Evolutionary conservation across 2,888 invertebrate species (phyloP), one percentile per base, ranked within the genome.

Genomic region (Rhagonycha lutea): DNA sequence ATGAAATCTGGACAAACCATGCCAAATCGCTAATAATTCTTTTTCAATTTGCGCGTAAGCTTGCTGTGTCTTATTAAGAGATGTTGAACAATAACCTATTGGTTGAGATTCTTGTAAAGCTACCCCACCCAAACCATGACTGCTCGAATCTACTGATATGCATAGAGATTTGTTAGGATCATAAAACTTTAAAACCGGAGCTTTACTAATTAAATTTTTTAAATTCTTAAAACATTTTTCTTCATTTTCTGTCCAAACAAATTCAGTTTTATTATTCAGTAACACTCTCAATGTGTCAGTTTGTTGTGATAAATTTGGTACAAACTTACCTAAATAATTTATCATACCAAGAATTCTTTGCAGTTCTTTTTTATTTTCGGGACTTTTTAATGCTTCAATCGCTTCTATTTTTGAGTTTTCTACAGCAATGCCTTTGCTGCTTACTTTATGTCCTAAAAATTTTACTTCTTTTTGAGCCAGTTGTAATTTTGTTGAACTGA

Each of bases 401-500:
- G 78, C 72, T 67, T 68, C 68, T 14, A 76, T 62, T 72, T 78
- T 78, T 5, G 5, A 10, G 11, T 14, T 10, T 28, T 78, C 77
- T 12, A 79, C 68, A 65, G 62, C 26, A 61, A 82, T 76, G 14
- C 83, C 83, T 4, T 79, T 61, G 14, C 72, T 76, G 23, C 74
- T 73, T 26, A 82, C 73, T n/a, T 74, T 76, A 67, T 83, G 81
- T 62, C 83, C 83, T 9, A 84, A 60, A 75, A 80, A 83, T 68
- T 80, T 81, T 7, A 83, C 76, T 76, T 80, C 77, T 67, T 78
- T 69, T 67, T 73, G 32, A 14, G 65, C 70, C 67, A 83, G 79
- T 72, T 79, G 72, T 70, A 80, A 80, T 78, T 83, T 83, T 18
- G 75, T 47, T 67, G 60, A 28, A 74, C 81, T 81, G 69, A 82